Percentiles rank a stretch among this genome's conserved stretches.
phyloP scores from a whole-genome alignment of 2,113 vertebrate species.

The Antennarius striatus region DNA sequence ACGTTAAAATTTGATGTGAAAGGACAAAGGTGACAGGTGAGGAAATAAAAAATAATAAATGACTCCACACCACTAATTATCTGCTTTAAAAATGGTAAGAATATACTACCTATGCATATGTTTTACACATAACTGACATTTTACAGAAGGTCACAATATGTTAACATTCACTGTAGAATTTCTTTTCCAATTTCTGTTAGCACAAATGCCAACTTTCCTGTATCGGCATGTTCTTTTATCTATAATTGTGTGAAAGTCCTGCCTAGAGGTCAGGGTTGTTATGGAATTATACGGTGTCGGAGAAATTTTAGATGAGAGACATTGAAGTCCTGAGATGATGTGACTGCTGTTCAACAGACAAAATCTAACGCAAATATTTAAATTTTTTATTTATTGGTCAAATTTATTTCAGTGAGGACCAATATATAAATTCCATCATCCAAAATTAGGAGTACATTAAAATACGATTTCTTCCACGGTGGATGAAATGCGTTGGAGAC shows the following conservation, averaged over 20 bases:
- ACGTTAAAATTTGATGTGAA: background rate
- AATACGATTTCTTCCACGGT: constrained; percentile 9
- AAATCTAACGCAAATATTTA: background rate
- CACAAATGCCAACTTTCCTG: constrained; percentile 23
- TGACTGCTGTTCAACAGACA: background rate
- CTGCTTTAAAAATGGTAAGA: too few species aligned
- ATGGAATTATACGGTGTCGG: constrained; percentile 2
- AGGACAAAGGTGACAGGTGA: background rate
- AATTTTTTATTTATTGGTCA: background rate
- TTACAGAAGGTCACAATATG: background rate
- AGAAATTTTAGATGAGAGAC: constrained; percentile 1
- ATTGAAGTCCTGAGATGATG: background rate
- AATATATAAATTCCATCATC: background rate
- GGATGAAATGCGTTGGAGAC: constrained; percentile 14
- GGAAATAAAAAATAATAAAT: background rate
- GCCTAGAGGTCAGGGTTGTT: constrained; percentile 34
- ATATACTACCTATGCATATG: background rate
- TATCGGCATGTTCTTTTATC: constrained; percentile 1
- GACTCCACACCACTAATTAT: too few species aligned
- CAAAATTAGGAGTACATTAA: constrained; percentile 16
- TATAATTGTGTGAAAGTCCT: constrained; percentile 3
- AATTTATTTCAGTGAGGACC: background rate
- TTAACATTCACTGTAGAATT: background rate
- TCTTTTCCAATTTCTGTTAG: background rate
- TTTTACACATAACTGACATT: background rate